phyloP scores from a whole-genome alignment of 2,797 vertebrate genomes.

The Enteromius trimaculatus region DNA sequence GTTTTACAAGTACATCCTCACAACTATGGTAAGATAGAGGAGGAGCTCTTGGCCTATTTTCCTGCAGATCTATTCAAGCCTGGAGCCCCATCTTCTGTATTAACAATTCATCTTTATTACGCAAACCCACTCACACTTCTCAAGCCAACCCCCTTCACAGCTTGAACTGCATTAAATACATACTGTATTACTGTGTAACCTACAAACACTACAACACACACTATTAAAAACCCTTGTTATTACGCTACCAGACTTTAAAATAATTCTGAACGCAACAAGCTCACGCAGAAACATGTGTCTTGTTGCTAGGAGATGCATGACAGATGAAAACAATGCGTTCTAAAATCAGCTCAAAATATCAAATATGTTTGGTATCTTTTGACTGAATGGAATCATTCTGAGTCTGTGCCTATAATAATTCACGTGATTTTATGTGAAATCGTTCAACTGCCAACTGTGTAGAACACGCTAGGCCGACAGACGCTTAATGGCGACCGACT shows the following conservation, averaged over 20 bases:
- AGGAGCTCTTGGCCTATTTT: constrained; percentile 64
- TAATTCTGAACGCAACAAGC: not conserved
- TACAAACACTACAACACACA: constrained; percentile 13
- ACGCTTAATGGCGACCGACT: not conserved
- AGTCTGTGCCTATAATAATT: not conserved
- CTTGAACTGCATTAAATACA: constrained; percentile 16
- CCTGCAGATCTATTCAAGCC: constrained; percentile 43
- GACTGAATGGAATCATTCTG: not conserved
- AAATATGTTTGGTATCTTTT: not conserved
- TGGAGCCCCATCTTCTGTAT: constrained; percentile 29
- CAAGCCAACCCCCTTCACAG: not conserved
- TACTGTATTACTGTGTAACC: constrained; percentile 5
- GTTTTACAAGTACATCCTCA: constrained; percentile 82
- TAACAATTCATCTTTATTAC: constrained; percentile 46
- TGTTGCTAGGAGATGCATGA: not conserved
- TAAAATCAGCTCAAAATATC: not conserved
- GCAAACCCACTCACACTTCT: constrained; percentile 35
- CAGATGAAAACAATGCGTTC: not conserved
- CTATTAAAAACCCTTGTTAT: not conserved
- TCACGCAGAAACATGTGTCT: not conserved
- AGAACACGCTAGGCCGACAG: not conserved
- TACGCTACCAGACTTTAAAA: not conserved
- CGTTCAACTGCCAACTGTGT: not conserved
- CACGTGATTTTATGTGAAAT: not conserved
- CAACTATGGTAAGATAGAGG: constrained; percentile 74